Evolutionary conservation across 2,797 vertebrate species (phyloP).

Genomic region (Philypnodon macrostomus): DNA sequence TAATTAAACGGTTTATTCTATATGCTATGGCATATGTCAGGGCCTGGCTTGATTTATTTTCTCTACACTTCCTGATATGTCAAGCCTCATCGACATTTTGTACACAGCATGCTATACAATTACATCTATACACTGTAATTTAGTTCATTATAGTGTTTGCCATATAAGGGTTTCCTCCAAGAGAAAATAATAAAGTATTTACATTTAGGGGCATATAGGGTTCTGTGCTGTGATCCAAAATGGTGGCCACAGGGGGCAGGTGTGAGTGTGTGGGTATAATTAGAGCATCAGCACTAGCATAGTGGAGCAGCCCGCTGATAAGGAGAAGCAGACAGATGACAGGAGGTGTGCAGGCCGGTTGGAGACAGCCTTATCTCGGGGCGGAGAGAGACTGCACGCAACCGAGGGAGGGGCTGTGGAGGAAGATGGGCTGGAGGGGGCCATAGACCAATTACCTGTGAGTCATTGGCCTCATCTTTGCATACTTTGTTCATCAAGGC

Average conservation of each 20-base stretch:
- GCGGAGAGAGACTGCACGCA: conserved; percentile 69
- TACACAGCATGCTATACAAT: conserved; percentile 14
- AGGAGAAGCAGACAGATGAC: conserved; percentile 77
- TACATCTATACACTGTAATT: conserved; percentile 11
- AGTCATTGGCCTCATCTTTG: conserved; percentile 61
- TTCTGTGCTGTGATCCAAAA: conserved; percentile 31
- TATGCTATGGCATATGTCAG: conserved; percentile 2
- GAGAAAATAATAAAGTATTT: conserved; percentile 1
- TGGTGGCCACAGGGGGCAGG: conserved; percentile 31
- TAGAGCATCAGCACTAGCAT: conserved; percentile 67
- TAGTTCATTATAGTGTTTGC: conserved; percentile 6
- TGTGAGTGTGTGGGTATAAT: conserved; percentile 69
- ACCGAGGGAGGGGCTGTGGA: conserved; percentile 49
- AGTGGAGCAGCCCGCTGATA: conserved; percentile 68
- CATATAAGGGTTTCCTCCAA: background rate
- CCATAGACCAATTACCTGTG: conserved; percentile 67
- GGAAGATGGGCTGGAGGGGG: conserved; percentile 48
- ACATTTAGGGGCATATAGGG: conserved; percentile 10
- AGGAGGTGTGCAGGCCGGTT: conserved; percentile 77
- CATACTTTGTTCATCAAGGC: conserved; percentile 21
- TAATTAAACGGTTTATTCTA: conserved; percentile 8
- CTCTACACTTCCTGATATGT: conserved; percentile 1
- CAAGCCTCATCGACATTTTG: conserved; percentile 11
- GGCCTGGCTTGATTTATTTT: conserved; percentile 10
- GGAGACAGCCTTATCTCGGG: conserved; percentile 83